Evolutionary conservation across 2,797 vertebrate species (phyloP).

Genomic region (Cyclura pinguis): DNA sequence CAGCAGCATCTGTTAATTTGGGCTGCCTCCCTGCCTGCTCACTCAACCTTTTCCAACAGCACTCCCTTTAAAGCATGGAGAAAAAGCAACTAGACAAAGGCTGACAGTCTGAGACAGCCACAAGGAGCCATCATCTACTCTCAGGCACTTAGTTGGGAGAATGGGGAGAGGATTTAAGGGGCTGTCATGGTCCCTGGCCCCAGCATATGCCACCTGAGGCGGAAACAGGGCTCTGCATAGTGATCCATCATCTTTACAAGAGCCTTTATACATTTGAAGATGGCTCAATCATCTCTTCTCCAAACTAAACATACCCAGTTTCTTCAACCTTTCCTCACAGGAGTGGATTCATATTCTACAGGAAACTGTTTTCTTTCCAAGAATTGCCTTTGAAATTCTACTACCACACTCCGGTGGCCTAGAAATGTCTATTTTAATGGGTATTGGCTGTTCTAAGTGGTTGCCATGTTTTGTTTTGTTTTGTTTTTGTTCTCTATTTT

Average conservation of each 20-base stretch:
- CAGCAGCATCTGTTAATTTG: no score
- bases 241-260: neutral
- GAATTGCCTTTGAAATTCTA: neutral
- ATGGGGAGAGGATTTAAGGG: no score
- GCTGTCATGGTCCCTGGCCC: no score
- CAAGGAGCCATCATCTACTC: no score
- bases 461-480: neutral
- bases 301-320: neutral
- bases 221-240: no score
- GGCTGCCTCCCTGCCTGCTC: no score
- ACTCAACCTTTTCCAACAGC: no score
- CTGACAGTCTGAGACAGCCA: no score
- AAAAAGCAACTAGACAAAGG: no score
- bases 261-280: neutral
- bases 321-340: neutral
- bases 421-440: neutral
- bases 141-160: no score
- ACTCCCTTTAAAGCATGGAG: no score
- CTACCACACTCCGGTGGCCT: neutral
- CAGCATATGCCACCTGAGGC: no score
- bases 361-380: neutral
- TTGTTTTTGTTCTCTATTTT: neutral
- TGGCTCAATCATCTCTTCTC: neutral
- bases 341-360: neutral
- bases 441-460: neutral